These are phyloP conservation scores for Candoia aspera DNA, from an alignment of 2,113 vertebrate genomes.

Conservation along the genomic window DNA sequence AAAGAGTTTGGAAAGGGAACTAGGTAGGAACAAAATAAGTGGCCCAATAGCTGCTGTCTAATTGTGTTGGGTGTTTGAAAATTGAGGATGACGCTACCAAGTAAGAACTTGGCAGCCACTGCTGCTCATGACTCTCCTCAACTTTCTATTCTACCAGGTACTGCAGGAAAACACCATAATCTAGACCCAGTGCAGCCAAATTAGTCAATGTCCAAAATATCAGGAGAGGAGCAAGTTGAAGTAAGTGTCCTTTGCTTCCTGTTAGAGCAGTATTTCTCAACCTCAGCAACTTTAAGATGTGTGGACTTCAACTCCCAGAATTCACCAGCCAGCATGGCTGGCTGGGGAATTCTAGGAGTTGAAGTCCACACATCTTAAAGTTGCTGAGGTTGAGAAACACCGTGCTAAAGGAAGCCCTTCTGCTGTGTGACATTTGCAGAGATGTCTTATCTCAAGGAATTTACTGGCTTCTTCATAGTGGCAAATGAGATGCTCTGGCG, in stretches of 20 bases:
- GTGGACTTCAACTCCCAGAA: no score
- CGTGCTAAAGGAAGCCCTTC: neutral
- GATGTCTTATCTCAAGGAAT: constrained; percentile 10
- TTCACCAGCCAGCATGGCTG: no score
- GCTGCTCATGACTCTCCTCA: neutral
- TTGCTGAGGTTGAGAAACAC: no score
- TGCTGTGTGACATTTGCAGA: neutral
- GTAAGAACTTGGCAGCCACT: neutral
- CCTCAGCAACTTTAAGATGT: no score
- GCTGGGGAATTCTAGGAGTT: no score
- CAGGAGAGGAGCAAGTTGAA: neutral
- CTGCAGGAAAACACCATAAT: neutral
- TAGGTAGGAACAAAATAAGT: neutral
- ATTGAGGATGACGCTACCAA: neutral
- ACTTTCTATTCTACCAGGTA: neutral
- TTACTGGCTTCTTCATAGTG: constrained; percentile 15
- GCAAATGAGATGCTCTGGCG: neutral
- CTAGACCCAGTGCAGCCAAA: neutral
- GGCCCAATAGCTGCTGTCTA: neutral
- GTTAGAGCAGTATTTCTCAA: no score
- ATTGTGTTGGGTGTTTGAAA: neutral
- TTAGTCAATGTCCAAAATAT: neutral
- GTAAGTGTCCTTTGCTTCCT: neutral
- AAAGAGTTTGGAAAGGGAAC: neutral
- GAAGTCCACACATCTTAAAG: no score